Evolutionary conservation across 64 coral and sea anemone genomes (phyloP).

Genomic region (Montipora foliosa): DNA sequence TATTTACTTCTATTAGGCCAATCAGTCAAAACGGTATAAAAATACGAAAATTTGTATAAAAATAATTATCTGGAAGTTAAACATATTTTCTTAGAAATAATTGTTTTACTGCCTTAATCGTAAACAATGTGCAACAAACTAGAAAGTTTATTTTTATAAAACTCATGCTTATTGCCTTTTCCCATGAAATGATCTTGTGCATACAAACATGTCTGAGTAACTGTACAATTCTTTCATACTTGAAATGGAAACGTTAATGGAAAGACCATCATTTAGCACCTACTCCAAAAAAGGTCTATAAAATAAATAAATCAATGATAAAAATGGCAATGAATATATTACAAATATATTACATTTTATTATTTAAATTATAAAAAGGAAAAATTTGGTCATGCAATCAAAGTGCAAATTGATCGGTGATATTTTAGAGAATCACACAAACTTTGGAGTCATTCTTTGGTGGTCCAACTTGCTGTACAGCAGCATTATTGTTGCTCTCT

Average conservation of each 20-base stretch:
- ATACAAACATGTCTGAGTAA: not conserved
- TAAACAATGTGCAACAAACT: too few relatives aligned
- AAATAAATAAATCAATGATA: conserved; percentile 3
- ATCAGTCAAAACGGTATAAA: too few relatives aligned
- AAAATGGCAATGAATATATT: conserved; percentile 4
- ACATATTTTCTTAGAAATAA: too few relatives aligned
- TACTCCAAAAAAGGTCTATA: not conserved
- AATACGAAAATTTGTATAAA: not conserved
- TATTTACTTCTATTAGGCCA: too few relatives aligned
- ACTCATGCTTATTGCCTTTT: too few relatives aligned
- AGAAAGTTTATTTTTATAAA: too few relatives aligned
- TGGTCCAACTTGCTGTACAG: conserved; percentile 10
- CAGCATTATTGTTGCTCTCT: conserved; percentile 32
- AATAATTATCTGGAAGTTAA: not conserved
- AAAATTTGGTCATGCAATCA: not conserved
- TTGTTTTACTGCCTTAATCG: too few relatives aligned
- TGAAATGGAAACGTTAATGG: not conserved
- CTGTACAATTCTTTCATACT: not conserved
- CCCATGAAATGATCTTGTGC: too few relatives aligned
- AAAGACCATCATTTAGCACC: not conserved
- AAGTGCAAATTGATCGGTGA: not conserved
- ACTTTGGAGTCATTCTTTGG: conserved; percentile 38
- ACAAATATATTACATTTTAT: not conserved
- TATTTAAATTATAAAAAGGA: not conserved
- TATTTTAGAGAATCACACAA: conserved; percentile 26